Evolutionary conservation across 2,888 invertebrate species (phyloP).

Genomic region (Melanostoma mellinum): DNA sequence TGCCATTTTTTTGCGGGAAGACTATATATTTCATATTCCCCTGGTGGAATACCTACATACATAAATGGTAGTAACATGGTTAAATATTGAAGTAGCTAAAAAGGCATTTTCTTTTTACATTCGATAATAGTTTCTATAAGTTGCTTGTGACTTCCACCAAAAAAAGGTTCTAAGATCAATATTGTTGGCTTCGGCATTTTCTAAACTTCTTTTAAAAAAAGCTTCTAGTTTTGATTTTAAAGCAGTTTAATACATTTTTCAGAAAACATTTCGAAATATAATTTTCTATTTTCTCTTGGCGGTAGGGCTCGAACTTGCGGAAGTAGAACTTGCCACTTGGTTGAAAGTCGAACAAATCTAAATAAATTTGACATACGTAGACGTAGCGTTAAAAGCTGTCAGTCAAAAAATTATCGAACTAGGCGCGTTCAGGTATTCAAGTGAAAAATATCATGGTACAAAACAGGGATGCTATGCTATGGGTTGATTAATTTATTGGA

Average conservation of each 20-base stretch:
- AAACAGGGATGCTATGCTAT: too few relatives aligned
- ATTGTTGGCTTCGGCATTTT: constrained; percentile 79
- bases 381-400: too few relatives aligned
- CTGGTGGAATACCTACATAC: constrained; percentile 77
- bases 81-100: constrained; percentile 44
- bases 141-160: constrained; percentile 88
- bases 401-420: too few relatives aligned
- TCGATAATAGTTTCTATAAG: constrained; percentile 84
- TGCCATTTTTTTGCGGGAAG: constrained; percentile 90
- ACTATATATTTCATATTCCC: constrained; percentile 83
- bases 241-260: neutral
- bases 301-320: too few relatives aligned
- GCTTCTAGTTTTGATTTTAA: neutral
- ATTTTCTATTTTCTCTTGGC: too few relatives aligned
- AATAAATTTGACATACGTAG: too few relatives aligned
- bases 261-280: neutral
- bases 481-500: too few relatives aligned
- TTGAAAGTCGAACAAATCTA: too few relatives aligned
- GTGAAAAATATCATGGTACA: too few relatives aligned
- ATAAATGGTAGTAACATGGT: neutral
- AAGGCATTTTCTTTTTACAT: constrained; percentile 76
- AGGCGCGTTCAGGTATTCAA: too few relatives aligned
- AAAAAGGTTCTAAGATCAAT: constrained; percentile 87
- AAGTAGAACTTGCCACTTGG: too few relatives aligned
- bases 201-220: neutral